Evolutionary conservation across 2,888 invertebrate species (phyloP).

Genomic region (Protodeltote pygarga): DNA sequence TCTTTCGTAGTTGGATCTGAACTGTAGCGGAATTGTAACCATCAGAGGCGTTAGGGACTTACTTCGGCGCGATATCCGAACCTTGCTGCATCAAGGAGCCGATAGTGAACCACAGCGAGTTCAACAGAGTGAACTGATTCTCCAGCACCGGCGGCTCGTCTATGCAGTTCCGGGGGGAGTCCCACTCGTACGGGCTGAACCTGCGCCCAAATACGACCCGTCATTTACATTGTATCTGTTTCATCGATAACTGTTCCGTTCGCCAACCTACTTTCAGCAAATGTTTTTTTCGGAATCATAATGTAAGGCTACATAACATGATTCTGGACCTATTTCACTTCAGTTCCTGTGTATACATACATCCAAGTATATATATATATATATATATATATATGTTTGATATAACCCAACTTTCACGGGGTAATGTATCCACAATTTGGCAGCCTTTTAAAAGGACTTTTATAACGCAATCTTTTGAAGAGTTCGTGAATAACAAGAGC

Average conservation of each 20-base stretch:
- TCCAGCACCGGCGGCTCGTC: slow-evolving; percentile 94
- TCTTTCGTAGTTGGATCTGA: slow-evolving; percentile 26
- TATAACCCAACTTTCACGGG: no score
- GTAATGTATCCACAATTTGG: neutral
- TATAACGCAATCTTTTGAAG: slow-evolving; percentile 21
- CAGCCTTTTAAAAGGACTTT: neutral
- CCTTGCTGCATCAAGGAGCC: slow-evolving; percentile 97
- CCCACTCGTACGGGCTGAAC: slow-evolving; percentile 98
- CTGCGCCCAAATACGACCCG: slow-evolving; percentile 87
- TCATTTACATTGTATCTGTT: slow-evolving; percentile 54
- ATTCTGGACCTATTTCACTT: no score
- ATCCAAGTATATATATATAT: no score
- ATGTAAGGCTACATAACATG: no score
- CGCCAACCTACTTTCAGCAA: slow-evolving; percentile 35
- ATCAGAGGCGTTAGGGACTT: slow-evolving; percentile 83
- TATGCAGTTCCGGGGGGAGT: slow-evolving; percentile 94
- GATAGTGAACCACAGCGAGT: slow-evolving; percentile 98
- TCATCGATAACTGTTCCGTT: slow-evolving; percentile 27
- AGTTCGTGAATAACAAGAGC: slow-evolving; percentile 28
- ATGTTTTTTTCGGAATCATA: slow-evolving; percentile 25
- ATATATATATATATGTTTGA: no score
- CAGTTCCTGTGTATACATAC: no score
- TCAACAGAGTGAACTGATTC: slow-evolving; percentile 96
- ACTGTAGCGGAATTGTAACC: slow-evolving; percentile 66
- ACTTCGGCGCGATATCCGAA: slow-evolving; percentile 96